These are phyloP conservation scores for Pocillopora damicornis DNA, from an alignment of 64 coral and sea anemone species.

Conservation along the genomic window DNA sequence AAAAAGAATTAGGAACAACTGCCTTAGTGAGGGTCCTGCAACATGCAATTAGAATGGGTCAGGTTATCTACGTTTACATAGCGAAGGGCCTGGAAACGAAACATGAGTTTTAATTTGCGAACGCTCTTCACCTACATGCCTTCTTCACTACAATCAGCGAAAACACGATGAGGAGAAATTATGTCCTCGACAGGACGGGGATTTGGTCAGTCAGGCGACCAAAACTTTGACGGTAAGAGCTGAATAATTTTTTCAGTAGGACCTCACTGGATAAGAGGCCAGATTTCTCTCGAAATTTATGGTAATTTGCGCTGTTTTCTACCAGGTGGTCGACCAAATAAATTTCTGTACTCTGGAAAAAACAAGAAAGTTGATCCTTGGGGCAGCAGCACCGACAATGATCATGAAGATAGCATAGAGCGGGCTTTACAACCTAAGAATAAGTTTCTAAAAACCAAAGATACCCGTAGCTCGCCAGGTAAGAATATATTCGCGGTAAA, in stretches of 20 bases:
- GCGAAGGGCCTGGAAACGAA: constrained; percentile 14
- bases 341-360: constrained; percentile 76
- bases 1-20: background rate
- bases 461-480: constrained; percentile 62
- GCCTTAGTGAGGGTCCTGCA: background rate
- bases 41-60: background rate
- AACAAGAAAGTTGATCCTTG: constrained; percentile 57
- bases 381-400: constrained; percentile 2
- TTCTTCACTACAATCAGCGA: background rate
- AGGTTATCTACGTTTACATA: background rate
- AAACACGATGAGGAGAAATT: constrained; percentile 6
- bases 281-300: background rate
- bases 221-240: constrained; percentile 30
- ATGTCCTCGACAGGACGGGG: constrained; percentile 28
- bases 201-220: constrained; percentile 23
- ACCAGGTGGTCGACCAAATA: constrained; percentile 68
- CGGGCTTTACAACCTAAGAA: constrained; percentile 45
- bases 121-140: background rate
- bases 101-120: background rate
- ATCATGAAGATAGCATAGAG: constrained; percentile 43
- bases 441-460: constrained; percentile 36
- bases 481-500: background rate
- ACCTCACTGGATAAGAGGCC: background rate
- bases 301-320: background rate
- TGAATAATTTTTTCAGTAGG: background rate